phyloP scores from a whole-genome alignment of 1,140 invertebrate species.

The Anthonomus grandis region DNA sequence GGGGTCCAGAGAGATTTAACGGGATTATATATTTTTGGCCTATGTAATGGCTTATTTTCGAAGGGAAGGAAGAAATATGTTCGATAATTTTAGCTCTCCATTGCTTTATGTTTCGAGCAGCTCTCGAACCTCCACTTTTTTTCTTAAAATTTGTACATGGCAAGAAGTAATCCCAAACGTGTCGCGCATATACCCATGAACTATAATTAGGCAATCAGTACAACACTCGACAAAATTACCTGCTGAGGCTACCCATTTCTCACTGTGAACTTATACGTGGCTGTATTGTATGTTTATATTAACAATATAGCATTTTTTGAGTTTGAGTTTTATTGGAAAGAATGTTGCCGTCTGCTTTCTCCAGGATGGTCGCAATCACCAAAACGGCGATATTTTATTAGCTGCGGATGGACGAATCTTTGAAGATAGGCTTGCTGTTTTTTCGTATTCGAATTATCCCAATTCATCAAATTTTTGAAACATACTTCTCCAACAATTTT shows the following conservation, averaged over 20 bases:
- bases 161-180: background rate
- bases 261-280: too few relatives aligned
- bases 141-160: background rate
- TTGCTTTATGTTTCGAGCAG: background rate
- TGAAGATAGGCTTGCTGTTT: background rate
- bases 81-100: background rate
- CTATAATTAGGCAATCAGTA: background rate
- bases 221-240: too few relatives aligned
- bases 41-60: background rate
- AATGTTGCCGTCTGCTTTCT: too few relatives aligned
- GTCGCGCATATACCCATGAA: background rate
- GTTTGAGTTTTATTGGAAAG: background rate
- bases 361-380: too few relatives aligned
- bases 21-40: too few relatives aligned
- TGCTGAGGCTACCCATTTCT: too few relatives aligned
- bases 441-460: background rate
- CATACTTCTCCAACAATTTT: background rate
- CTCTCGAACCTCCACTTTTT: background rate
- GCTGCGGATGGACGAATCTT: too few relatives aligned
- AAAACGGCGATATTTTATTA: too few relatives aligned
- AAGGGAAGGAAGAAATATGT: background rate
- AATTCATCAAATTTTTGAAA: background rate
- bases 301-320: too few relatives aligned
- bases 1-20: too few relatives aligned
- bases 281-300: too few relatives aligned